Base-by-base conservation (phyloP, 2,797 vertebrate species). In the Amazona ochrocephala region DNA sequence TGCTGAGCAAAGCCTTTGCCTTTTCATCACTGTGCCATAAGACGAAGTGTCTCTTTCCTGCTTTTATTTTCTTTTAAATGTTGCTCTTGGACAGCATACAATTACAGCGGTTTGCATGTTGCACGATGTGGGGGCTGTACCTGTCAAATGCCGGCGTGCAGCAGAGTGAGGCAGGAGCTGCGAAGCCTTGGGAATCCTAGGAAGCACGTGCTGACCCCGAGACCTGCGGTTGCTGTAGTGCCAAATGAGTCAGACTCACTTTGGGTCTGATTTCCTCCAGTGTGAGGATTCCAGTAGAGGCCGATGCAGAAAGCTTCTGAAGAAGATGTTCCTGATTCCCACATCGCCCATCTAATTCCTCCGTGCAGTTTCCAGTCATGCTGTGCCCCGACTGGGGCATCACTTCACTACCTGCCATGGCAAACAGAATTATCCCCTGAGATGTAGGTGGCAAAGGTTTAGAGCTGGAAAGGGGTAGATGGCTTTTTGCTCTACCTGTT, bases 391-490 rank as follows among this genome's bases (percentile, higher is more conserved):
- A n/a, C 32, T 74, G 54, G 20, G 20, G 32, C 54, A 14, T 56
- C 20, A n/a, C 70, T n/a, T 50, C 32, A 1, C 5, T 19, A 44
- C 42, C 61, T 3, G 13, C 41, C 16, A 4, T 24, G 32, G 41
- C 45, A 53, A 37, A 13, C 1, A 2, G 34, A 9, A 10, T n/a
- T 41, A 7, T 11, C 65, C 50, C 44, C 0, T 2, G 60, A 45
- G 66, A 14, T 0, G 5, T 4, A 6, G 15, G 72, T 42, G 42
- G 58, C 51, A 34, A 78, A 78, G 58, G 66, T 72, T 44, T 39
- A 72, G 50, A 84, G 73, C 44, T 65, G 42, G 45, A 41, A 47
- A 30, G 45, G 20, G 18, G 6, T 26, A 13, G 51, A 11, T 13
- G 47, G 32, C 30, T 72, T 77, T 47, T 83, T 83, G 41, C 30